Base-by-base conservation (phyloP, 1,140 invertebrate genomes). In the Mamestra configurata region DNA sequence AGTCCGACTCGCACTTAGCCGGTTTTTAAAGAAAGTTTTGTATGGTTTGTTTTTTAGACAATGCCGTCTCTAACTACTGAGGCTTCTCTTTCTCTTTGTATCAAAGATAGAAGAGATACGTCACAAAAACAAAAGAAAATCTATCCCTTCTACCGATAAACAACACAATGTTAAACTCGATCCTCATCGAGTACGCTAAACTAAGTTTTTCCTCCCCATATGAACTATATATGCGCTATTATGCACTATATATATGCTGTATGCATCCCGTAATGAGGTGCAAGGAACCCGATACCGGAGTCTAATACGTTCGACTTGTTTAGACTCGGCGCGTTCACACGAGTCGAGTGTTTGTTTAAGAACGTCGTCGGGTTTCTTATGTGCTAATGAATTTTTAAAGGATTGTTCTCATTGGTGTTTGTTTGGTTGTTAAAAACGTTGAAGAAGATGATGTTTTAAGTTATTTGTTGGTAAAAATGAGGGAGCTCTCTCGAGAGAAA, bases 241-340 rank as follows among this genome's bases (percentile, higher is more conserved):
- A n/a, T n/a, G n/a, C n/a, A n/a, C n/a, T n/a, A n/a, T 43, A n/a
- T 15, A 18, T 61, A 66, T 66, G 40, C 64, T 7, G 10, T 64
- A 68, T 68, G 64, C 64, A 68, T 46, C 27, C 64, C n/a, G 18
- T 79, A 82, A 82, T 75, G 80, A 82, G 76, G 61, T 59, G 72
- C 80, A 82, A 82, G 71, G 70, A 82, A 79, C 37, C 35, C 72
- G 51, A 24, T 57, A 31, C 15, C 31, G 31, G 18, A 40, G 20
- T 68, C 64, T 68, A 68, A 75, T 75, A 59, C 35, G 15, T 43
- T 59, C 53, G 35, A 59, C 55, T 61, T 75, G 53, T 75, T 75
- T 75, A 55, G 43, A 59, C 37, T 27, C 20, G n/a, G 22, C 64
- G 20, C 15, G 64, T 27, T 61, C 59, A 37, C 37, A 49, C 11